Evolutionary conservation across 2,797 vertebrate genomes (phyloP).

Genomic region (Hoplostethus mediterraneus): DNA sequence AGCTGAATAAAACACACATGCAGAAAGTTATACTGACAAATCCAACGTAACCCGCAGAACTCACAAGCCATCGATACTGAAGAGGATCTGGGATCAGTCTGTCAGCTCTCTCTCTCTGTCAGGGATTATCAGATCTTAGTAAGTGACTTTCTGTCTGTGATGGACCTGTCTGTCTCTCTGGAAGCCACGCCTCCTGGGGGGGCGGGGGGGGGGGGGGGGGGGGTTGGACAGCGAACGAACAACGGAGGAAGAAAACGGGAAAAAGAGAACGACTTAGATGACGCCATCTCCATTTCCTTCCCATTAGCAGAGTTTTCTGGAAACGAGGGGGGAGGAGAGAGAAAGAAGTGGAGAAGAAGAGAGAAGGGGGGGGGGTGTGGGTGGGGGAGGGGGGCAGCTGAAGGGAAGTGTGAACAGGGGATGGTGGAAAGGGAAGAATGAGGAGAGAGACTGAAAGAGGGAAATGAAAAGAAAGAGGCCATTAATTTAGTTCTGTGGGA

Average conservation of each 20-base stretch:
- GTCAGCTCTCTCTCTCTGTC: background rate
- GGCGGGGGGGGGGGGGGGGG: accelerated
- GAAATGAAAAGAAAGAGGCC: conserved; percentile 82
- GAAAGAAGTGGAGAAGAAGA: conserved; percentile 22
- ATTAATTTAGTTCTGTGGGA: conserved; percentile 85
- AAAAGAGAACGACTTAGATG: conserved; percentile 41
- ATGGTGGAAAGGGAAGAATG: conserved; percentile 71
- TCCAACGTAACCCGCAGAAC: conserved; percentile 7
- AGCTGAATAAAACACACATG: conserved; percentile 33
- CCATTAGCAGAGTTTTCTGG: conserved; percentile 33
- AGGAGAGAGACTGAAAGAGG: conserved; percentile 54
- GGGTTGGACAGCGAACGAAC: conserved; percentile 10
- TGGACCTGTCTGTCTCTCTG: background rate
- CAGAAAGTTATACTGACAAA: conserved; percentile 42
- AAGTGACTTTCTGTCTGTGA: conserved; percentile 2
- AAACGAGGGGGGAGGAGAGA: conserved; percentile 17
- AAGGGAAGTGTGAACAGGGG: conserved; percentile 61
- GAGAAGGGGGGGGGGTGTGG: conserved; percentile 15
- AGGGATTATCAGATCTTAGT: conserved; percentile 21
- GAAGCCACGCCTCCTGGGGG: background rate
- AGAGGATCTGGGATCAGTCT: background rate
- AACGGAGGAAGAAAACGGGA: conserved; percentile 44
- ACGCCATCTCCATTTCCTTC: conserved; percentile 27
- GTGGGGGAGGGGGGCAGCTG: conserved; percentile 30
- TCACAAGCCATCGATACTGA: background rate